These are phyloP conservation scores for Caenorhabditis sp. DNA, from an alignment of 2,888 invertebrate species.

Conservation along the genomic window DNA sequence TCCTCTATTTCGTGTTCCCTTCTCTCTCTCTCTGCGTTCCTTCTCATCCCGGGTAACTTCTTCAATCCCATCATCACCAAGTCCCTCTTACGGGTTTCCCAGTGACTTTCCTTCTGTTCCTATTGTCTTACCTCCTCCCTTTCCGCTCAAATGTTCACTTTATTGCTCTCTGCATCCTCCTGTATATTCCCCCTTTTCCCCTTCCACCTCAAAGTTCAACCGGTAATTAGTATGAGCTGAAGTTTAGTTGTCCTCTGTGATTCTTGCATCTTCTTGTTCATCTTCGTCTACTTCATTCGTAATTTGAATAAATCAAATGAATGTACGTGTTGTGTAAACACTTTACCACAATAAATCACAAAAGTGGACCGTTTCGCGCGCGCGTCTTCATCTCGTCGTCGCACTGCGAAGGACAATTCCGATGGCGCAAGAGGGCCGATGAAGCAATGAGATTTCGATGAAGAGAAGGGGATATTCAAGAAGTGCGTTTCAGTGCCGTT, in stretches of 20 bases:
- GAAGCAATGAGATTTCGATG: slow-evolving; percentile 3
- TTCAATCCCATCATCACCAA: slow-evolving; percentile 49
- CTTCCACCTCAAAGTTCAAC: slow-evolving; percentile 3
- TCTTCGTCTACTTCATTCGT: slow-evolving; percentile 18
- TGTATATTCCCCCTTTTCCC: not conserved
- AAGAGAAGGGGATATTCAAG: slow-evolving; percentile 1
- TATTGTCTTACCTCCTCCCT: not conserved
- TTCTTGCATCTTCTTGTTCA: slow-evolving; percentile 13
- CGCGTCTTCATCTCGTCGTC: slow-evolving; percentile 22
- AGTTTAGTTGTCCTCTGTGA: slow-evolving; percentile 39
- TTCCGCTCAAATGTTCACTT: slow-evolving; percentile 16
- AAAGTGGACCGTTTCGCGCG: slow-evolving; percentile 64
- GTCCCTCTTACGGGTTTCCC: slow-evolving; percentile 21
- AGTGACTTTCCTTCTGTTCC: slow-evolving; percentile 28
- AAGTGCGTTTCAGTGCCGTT: not conserved
- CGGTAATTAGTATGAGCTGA: slow-evolving; percentile 36
- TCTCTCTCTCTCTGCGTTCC: not conserved
- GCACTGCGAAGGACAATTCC: slow-evolving; percentile 12
- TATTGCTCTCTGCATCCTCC: not conserved
- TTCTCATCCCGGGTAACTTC: slow-evolving; percentile 11
- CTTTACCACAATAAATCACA: slow-evolving; percentile 67
- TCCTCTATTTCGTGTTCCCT: not conserved
- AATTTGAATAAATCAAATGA: slow-evolving; percentile 60
- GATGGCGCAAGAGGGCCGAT: slow-evolving; percentile 9
- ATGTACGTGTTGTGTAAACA: slow-evolving; percentile 65